A percentile compares a stretch with the other conserved stretches of the same genome.
phyloP scores from a whole-genome alignment of 2,888 invertebrate species.

The Phyllotreta striolata region DNA sequence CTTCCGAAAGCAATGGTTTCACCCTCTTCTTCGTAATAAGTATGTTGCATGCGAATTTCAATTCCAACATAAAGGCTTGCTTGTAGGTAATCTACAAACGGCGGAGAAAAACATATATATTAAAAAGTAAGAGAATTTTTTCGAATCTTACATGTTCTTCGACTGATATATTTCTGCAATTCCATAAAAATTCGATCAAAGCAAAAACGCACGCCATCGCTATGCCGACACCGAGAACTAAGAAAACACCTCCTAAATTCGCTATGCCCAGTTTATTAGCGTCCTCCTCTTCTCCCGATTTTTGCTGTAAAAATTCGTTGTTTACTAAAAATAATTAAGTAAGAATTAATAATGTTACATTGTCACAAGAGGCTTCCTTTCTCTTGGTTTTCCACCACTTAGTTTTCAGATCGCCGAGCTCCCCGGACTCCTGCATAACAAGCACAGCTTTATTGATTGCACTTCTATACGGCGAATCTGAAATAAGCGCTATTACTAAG shows the following conservation, averaged over 20 bases:
- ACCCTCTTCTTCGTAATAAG: constrained; percentile 77
- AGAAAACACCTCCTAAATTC: constrained; percentile 91
- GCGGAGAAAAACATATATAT: constrained; percentile 13
- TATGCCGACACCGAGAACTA: constrained; percentile 81
- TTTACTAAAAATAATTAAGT: not conserved
- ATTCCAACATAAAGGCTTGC: constrained; percentile 74
- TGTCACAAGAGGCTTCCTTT: constrained; percentile 51
- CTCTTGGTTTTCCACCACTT: constrained; percentile 89
- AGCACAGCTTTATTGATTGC: constrained; percentile 89
- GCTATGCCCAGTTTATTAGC: constrained; percentile 70
- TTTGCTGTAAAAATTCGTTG: constrained; percentile 23
- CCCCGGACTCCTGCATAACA: constrained; percentile 88
- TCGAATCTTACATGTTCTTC: constrained; percentile 74
- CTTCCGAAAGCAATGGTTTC: constrained; percentile 48
- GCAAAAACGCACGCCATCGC: constrained; percentile 76
- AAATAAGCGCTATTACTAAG: not conserved
- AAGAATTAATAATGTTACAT: constrained; percentile 36
- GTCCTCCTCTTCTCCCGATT: constrained; percentile 35
- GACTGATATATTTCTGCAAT: constrained; percentile 78
- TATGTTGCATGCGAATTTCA: constrained; percentile 76
- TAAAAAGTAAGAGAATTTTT: constrained; percentile 4
- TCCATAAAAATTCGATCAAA: constrained; percentile 84
- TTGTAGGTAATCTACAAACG: constrained; percentile 69
- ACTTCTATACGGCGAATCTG: constrained; percentile 80
- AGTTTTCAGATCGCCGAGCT: constrained; percentile 80